Evolutionary conservation across 2,888 invertebrate species (phyloP).

Genomic region (Limnephilus rhombicus): DNA sequence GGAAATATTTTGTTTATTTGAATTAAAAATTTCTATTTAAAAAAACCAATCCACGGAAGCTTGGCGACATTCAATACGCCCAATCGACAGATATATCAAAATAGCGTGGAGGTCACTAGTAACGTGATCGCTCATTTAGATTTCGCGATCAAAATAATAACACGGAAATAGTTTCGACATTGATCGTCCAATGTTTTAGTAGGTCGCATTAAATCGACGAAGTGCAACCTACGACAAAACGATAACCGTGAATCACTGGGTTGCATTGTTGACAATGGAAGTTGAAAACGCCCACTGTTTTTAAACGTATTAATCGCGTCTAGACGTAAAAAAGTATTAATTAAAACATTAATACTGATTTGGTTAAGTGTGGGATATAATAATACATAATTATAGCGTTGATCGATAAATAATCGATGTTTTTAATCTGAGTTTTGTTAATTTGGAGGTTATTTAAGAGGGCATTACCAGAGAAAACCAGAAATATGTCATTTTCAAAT

Average conservation of each 20-base stretch:
- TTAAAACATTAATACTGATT: background rate
- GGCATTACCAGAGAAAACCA: too few relatives aligned
- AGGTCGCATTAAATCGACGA: background rate
- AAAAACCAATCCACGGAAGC: background rate
- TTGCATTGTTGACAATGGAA: background rate
- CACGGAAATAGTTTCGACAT: background rate
- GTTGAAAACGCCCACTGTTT: slow-evolving; percentile 6
- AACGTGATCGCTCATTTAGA: background rate
- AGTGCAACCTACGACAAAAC: background rate
- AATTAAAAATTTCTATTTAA: background rate
- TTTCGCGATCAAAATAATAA: background rate
- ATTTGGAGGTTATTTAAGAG: background rate
- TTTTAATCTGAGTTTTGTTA: background rate
- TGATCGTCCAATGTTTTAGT: background rate
- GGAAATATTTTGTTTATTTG: background rate
- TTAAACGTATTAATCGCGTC: background rate
- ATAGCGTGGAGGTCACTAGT: background rate
- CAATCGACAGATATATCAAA: background rate
- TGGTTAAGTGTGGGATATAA: background rate
- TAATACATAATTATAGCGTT: background rate
- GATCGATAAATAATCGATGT: background rate
- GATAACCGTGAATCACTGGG: background rate
- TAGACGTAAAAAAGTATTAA: background rate
- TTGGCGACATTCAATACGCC: slow-evolving; percentile 7
- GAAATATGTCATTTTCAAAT: too few relatives aligned